phyloP scores from a whole-genome alignment of 2,888 invertebrate species.

The Podotricha telesiphe region DNA sequence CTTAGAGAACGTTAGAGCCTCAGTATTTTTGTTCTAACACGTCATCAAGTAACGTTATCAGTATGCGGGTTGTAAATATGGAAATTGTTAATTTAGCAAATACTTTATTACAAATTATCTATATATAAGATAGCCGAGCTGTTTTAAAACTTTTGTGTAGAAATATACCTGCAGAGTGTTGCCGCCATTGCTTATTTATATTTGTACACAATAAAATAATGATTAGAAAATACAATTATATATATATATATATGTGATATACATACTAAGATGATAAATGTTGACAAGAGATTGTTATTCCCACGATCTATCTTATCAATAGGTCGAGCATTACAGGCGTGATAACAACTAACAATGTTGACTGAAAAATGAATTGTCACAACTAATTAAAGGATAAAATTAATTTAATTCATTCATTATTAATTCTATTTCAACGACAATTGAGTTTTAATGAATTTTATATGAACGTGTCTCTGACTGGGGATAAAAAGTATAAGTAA shows the following conservation, averaged over 20 bases:
- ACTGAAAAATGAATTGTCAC: conserved; percentile 18
- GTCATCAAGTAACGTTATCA: conserved; percentile 26
- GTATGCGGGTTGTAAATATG: conserved; percentile 29
- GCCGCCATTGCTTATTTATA: neutral
- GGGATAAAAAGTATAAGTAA: no score
- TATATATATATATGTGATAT: conserved; percentile 9
- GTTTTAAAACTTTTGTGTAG: neutral
- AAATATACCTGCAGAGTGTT: neutral
- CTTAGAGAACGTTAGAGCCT: neutral
- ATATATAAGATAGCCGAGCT: conserved; percentile 31
- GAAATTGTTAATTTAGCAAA: conserved; percentile 37
- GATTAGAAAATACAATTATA: neutral
- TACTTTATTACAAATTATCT: conserved; percentile 11
- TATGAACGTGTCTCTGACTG: no score
- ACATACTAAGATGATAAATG: conserved; percentile 15
- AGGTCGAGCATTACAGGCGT: conserved; percentile 27
- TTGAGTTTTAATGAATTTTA: neutral
- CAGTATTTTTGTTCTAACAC: neutral
- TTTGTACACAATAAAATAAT: conserved; percentile 1
- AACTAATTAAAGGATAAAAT: neutral
- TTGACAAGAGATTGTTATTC: conserved; percentile 33
- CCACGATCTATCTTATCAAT: conserved; percentile 43
- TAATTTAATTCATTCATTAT: neutral
- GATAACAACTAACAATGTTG: conserved; percentile 28
- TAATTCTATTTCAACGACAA: neutral